Evolutionary conservation across 2,113 vertebrate genomes (phyloP).

Genomic region (Chloropsis cyanopogon): DNA sequence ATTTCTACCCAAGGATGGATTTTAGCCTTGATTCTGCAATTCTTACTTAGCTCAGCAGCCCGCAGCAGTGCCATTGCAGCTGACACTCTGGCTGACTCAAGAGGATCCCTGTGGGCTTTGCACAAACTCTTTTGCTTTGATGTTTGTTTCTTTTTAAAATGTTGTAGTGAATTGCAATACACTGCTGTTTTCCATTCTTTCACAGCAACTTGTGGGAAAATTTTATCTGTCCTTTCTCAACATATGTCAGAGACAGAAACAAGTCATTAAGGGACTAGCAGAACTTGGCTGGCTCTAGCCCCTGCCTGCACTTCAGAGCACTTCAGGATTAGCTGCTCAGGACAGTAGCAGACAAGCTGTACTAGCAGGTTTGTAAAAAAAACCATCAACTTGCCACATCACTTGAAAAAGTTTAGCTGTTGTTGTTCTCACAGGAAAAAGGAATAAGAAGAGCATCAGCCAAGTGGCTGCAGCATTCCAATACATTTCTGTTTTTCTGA

Average conservation of each 20-base stretch:
- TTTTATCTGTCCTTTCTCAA: background rate
- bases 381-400: background rate
- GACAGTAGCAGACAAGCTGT: background rate
- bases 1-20: background rate
- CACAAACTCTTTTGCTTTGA: background rate
- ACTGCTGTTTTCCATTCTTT: background rate
- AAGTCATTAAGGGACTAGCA: background rate
- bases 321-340: background rate
- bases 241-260: background rate
- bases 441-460: background rate
- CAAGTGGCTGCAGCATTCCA: background rate
- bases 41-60: background rate
- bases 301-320: background rate
- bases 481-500: constrained; percentile 12
- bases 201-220: background rate
- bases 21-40: background rate
- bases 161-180: background rate
- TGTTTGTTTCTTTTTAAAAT: background rate
- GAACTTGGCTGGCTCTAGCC: background rate
- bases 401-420: background rate
- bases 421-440: background rate
- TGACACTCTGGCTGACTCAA: background rate
- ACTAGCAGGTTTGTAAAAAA: background rate
- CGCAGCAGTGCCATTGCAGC: background rate
- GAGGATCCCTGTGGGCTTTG: background rate